These are phyloP conservation scores for Thripadectes ignobilis DNA, from an alignment of 2,797 vertebrate species.

Conservation along the genomic window DNA sequence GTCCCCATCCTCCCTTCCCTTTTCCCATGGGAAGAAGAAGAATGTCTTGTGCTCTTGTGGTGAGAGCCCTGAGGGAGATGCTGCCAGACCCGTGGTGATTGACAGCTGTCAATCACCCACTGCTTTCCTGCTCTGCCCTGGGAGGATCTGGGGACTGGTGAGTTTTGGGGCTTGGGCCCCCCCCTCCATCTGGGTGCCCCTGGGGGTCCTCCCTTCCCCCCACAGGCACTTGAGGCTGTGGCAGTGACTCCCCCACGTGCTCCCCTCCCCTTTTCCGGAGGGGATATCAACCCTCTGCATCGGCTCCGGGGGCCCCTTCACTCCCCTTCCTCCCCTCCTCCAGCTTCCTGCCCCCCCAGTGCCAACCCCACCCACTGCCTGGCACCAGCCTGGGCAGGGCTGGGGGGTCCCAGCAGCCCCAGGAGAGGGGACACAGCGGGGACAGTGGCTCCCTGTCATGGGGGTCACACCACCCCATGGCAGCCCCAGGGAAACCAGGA, in stretches of 20 bases:
- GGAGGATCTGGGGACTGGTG: rapidly evolving
- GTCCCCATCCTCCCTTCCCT: background rate
- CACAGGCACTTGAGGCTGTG: background rate
- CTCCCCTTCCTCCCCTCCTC: background rate
- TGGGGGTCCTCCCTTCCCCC: background rate
- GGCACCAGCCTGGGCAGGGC: background rate
- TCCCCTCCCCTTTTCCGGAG: constrained; percentile 17
- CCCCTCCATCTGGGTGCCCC: background rate
- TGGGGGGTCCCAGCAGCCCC: background rate
- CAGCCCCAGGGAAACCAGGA: rapidly evolving
- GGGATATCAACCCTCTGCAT: constrained; percentile 41
- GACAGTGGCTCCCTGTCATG: background rate
- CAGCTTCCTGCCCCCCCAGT: background rate
- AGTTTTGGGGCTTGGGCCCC: background rate
- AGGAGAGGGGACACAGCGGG: background rate
- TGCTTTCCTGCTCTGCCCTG: background rate
- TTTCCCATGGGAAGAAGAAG: background rate
- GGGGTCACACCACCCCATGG: rapidly evolving
- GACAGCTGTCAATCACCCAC: background rate
- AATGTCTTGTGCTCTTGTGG: rapidly evolving
- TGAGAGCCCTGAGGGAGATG: background rate
- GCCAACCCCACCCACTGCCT: background rate
- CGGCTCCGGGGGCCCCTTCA: background rate
- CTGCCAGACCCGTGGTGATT: background rate
- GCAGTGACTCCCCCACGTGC: background rate